Evolutionary conservation across 2,113 vertebrate species (phyloP).

Genomic region (Chionodraco myersi): DNA sequence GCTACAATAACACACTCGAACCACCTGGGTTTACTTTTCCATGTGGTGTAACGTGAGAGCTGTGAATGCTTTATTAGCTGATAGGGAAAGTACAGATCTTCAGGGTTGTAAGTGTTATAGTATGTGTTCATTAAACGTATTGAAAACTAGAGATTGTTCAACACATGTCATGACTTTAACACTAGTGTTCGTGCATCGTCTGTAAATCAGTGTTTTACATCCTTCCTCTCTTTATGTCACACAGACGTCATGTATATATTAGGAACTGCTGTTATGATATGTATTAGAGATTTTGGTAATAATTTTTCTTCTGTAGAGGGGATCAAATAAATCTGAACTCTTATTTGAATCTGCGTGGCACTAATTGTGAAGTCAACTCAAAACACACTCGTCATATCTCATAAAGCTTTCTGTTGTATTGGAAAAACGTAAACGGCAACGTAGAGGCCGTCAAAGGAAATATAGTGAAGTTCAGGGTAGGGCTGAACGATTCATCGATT

Average conservation of each 20-base stretch:
- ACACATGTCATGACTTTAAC: not conserved
- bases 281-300: conserved; percentile 65
- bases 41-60: conserved; percentile 2
- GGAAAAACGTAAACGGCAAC: no score
- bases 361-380: not conserved
- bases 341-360: conserved; percentile 12
- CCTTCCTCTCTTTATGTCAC: conserved; percentile 18
- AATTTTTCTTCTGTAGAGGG: conserved; percentile 70
- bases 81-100: conserved; percentile 1
- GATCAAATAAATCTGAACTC: conserved; percentile 63
- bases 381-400: not conserved
- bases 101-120: conserved; percentile 4
- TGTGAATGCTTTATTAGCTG: conserved; percentile 17
- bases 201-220: conserved; percentile 17
- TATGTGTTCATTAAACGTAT: not conserved
- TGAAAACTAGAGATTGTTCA: conserved; percentile 6
- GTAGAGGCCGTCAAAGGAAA: no score
- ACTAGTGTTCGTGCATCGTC: no score
- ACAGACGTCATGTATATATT: conserved; percentile 46
- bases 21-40: not conserved
- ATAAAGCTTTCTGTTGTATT: no score
- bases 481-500: no score
- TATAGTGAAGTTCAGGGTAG: no score
- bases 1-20: not conserved
- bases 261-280: conserved; percentile 44